Percentiles rank a stretch among this genome's conserved stretches.
Conservation (phyloP, 2,113 vertebrate genomes). For the Macroglossus sobrinus region DNA sequence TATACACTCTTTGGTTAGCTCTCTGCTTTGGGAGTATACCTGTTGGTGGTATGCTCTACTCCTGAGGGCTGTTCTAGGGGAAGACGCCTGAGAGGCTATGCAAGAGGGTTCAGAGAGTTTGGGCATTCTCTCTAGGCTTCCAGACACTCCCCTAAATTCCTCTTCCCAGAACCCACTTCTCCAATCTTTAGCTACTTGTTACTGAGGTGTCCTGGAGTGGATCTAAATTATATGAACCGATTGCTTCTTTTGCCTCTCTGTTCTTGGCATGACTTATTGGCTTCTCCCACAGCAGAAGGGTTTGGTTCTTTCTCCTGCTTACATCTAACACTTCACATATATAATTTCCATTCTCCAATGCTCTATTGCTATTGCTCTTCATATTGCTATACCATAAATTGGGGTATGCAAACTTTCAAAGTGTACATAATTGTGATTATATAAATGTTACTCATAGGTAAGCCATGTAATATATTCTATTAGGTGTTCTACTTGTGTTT, state of each 20-base stretch:
- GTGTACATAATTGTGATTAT: background rate
- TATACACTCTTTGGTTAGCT: too few species aligned
- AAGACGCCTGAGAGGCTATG: rapidly evolving
- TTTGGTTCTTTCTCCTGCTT: background rate
- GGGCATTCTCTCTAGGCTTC: background rate
- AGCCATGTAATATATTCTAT: background rate
- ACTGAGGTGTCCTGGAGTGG: background rate
- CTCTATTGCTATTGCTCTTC: too few species aligned
- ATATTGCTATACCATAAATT: background rate
- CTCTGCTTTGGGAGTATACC: background rate
- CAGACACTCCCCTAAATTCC: background rate
- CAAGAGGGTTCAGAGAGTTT: rapidly evolving
- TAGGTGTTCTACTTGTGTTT: background rate
- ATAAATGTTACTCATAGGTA: background rate
- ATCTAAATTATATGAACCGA: background rate
- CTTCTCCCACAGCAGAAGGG: background rate
- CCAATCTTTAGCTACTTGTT: background rate
- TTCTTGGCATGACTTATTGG: background rate
- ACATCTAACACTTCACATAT: background rate
- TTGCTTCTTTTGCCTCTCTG: background rate
- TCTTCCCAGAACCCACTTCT: background rate
- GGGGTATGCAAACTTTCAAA: background rate
- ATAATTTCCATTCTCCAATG: background rate
- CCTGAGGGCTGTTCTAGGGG: background rate
- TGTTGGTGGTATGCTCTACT: too few species aligned